A percentile compares a stretch with the other conserved stretches of the same genome.
phyloP scores from a whole-genome alignment of 2,797 vertebrate genomes.

The Brachyrhaphis roseni region DNA sequence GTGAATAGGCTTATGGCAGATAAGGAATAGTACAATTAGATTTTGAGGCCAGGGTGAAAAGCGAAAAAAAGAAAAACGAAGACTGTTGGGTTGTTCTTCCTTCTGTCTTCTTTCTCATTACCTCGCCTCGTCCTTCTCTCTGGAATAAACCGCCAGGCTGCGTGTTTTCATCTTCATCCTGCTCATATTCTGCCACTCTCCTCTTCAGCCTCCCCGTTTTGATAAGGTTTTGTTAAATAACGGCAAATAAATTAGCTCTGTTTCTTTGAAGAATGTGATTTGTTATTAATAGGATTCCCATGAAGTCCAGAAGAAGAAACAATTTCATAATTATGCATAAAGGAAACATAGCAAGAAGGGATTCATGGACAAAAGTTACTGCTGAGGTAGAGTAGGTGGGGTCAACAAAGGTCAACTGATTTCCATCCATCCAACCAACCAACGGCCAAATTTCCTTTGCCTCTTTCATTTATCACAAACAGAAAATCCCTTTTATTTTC shows the following conservation, averaged over 20 bases:
- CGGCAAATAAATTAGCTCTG: not conserved
- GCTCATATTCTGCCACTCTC: not conserved
- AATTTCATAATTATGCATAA: not conserved
- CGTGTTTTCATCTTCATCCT: not conserved
- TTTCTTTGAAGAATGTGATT: not conserved
- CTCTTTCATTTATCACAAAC: too few relatives aligned
- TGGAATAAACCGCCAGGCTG: not conserved
- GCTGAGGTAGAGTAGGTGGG: not conserved
- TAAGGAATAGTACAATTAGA: slow-evolving; percentile 80
- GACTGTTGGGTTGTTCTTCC: slow-evolving; percentile 48
- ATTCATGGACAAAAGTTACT: not conserved
- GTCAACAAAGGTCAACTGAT: not conserved
- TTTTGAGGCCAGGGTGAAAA: slow-evolving; percentile 63
- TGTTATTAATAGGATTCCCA: not conserved
- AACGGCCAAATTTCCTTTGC: too few relatives aligned
- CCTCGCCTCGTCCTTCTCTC: slow-evolving; percentile 18
- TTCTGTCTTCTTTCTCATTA: slow-evolving; percentile 6
- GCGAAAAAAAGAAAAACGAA: not conserved
- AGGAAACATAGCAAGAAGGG: not conserved
- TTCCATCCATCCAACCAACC: not conserved
- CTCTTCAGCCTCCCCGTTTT: not conserved
- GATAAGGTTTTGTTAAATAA: not conserved
- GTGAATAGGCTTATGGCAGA: slow-evolving; percentile 79
- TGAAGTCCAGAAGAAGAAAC: not conserved
- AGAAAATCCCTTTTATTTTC: not conserved